Conservation (phyloP, 2,797 vertebrate genomes). For the Pseudochaenichthys georgianus region DNA sequence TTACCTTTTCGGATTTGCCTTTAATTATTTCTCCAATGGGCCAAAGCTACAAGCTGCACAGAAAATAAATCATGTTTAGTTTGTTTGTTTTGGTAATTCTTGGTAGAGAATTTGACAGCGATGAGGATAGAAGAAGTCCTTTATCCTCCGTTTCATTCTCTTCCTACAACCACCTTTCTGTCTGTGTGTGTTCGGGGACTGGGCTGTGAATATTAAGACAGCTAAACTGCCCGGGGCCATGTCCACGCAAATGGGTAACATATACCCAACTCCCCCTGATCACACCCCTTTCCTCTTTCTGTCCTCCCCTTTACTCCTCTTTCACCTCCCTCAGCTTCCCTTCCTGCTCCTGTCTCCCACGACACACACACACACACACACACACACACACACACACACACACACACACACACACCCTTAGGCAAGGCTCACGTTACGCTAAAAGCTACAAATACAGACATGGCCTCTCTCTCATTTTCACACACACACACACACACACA, state of each 20-base stretch:
- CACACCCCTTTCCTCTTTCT: constrained; percentile 47
- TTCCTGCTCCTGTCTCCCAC: constrained; percentile 48
- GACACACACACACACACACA: neutral
- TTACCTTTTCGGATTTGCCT: constrained; percentile 4
- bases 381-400: constrained; percentile 22
- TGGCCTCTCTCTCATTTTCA: constrained; percentile 38
- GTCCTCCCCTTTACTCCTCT: constrained; percentile 58
- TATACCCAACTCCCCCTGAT: neutral
- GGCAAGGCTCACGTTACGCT: constrained; percentile 74
- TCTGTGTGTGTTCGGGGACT: constrained; percentile 31
- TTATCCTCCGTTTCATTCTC: neutral
- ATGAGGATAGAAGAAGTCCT: neutral
- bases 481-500: constrained; percentile 27
- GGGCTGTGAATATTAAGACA: constrained; percentile 37
- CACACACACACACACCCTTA: constrained; percentile 39
- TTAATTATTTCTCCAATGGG: constrained; percentile 11
- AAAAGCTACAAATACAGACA: constrained; percentile 74
- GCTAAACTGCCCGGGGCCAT: constrained; percentile 46
- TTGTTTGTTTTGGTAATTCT: neutral
- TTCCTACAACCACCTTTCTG: constrained; percentile 14
- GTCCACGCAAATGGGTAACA: too few species aligned
- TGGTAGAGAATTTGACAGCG: neutral
- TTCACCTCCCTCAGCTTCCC: constrained; percentile 70
- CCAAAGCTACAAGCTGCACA: neutral
- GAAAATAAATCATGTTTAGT: neutral